Conservation (phyloP, 2,113 vertebrate species). For the Anolis carolinensis region DNA sequence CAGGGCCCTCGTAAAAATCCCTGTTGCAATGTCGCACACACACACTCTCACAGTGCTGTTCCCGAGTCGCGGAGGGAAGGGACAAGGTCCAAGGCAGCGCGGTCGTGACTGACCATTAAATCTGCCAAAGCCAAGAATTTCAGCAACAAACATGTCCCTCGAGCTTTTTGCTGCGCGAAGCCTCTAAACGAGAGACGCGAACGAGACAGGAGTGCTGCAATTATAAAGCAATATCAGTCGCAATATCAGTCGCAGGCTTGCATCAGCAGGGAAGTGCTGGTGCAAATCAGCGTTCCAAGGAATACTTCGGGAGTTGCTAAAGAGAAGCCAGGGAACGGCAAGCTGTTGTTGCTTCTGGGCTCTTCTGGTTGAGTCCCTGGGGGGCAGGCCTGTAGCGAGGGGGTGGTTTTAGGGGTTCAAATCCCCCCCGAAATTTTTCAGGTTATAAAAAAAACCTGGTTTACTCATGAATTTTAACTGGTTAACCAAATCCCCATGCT, state of each 20-base stretch:
- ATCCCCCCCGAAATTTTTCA: too few relatives aligned
- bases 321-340: background rate
- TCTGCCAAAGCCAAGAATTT: background rate
- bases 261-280: background rate
- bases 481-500: too few relatives aligned
- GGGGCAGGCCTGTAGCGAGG: too few relatives aligned
- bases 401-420: too few relatives aligned
- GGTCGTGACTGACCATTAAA: conserved; percentile 5
- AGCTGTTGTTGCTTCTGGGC: background rate
- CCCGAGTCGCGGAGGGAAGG: background rate
- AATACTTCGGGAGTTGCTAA: background rate
- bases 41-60: background rate
- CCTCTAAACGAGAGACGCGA: background rate
- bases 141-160: background rate
- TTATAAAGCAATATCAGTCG: background rate
- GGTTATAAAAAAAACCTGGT: too few relatives aligned
- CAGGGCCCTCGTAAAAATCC: background rate
- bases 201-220: background rate
- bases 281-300: background rate
- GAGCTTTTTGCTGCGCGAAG: rapidly evolving
- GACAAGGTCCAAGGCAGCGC: background rate
- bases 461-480: too few relatives aligned
- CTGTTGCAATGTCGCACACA: background rate
- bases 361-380: too few relatives aligned
- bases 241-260: background rate